Evolutionary conservation across 2,888 invertebrate genomes (phyloP), one percentile per base, ranked within the genome.

Genomic region (Melieria picta): DNA sequence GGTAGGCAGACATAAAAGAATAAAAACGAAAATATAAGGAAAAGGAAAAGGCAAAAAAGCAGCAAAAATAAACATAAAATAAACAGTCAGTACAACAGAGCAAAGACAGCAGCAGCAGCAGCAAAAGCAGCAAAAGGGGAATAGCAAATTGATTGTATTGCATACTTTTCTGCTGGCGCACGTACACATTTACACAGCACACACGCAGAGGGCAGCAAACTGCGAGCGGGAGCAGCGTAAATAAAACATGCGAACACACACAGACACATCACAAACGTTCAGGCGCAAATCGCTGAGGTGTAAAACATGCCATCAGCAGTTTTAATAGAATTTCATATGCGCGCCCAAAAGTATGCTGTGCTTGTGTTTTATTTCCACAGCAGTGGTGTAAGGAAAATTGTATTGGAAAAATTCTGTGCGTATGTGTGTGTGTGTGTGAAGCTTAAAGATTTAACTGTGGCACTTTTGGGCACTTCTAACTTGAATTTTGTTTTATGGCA

Each of bases 291-390:
- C 68, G 72, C 58, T 72, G 71, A 71, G 71, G 66, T 71, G 71
- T 66, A 71, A 71, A 71, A 71, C 62, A 71, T 71, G 71, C 62
- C 58, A 71, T 67, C 71, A 71, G 61, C 71, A 71, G 56, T 71
- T 71, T 71, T 67, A 66, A 71, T 63, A 71, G 71, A 71, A 71
- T 71, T 71, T 71, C 50, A 52, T 60, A 52, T 67, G 43, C n/a
- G 52, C 61, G 58, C n/a, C 45, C 43, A 5, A 11, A 45, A 65
- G 65, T 50, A 56, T 56, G 46, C 55, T 60, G 16, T n/a, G 43
- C 16, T 30, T 43, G 48, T 61, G 48, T 60, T 61, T 58, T 60
- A 61, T 67, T 30, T 30, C 30, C 3, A 67, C 67, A 52, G 60
- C 57, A 67, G 60, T 58, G 67, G 52, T 67, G 60, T 61, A 67